These are phyloP conservation scores for Sander vitreus DNA, from an alignment of 2,113 vertebrate genomes.

Conservation along the genomic window DNA sequence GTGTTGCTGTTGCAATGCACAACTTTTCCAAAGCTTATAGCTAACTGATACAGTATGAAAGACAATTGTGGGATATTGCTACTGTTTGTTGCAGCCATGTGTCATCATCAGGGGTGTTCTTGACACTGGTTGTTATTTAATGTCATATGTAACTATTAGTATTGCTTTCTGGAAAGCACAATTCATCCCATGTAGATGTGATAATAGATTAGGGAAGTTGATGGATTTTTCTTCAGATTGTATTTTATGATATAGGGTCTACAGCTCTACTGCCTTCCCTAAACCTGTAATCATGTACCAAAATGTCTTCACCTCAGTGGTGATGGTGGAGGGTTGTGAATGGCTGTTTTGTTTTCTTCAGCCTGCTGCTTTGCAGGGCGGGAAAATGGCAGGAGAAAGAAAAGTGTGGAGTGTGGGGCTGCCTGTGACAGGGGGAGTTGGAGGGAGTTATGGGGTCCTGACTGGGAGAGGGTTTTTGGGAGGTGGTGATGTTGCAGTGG, in stretches of 20 bases:
- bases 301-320: neutral
- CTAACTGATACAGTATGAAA: neutral
- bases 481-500: neutral
- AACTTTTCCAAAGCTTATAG: neutral
- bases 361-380: slow-evolving; percentile 66
- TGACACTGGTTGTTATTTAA: neutral
- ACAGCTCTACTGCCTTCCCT: neutral
- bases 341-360: slow-evolving; percentile 49
- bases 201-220: neutral
- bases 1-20: neutral
- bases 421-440: neutral
- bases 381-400: slow-evolving; percentile 71
- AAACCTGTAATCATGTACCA: neutral
- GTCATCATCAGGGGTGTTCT: neutral
- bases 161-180: neutral
- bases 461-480: slow-evolving; percentile 2
- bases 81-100: neutral
- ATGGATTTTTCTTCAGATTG: neutral
- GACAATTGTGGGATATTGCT: neutral
- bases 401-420: slow-evolving; percentile 41
- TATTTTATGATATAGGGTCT: neutral
- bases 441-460: slow-evolving; percentile 43
- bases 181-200: neutral
- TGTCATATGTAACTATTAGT: too few relatives aligned
- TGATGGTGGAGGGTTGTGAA: slow-evolving; percentile 29